Percentiles rank a stretch among this genome's conserved stretches.
Conservation (phyloP, 2,113 vertebrate species). For the Entomyzon cyanotis region DNA sequence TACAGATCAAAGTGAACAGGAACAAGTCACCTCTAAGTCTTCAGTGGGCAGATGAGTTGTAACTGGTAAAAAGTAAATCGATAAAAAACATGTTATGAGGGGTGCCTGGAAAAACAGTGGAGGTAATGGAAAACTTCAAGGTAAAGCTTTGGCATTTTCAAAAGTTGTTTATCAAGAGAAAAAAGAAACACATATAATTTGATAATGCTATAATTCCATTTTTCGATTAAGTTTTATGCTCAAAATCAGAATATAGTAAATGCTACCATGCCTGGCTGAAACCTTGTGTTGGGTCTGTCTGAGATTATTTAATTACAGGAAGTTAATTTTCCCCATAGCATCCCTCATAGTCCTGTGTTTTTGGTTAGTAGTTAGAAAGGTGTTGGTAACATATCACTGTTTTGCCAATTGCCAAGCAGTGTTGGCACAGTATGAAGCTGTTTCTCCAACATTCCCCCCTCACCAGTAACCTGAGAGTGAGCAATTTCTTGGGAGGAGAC, state of each 20-base stretch:
- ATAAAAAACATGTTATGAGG: background rate
- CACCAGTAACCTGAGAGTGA: background rate
- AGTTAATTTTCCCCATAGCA: background rate
- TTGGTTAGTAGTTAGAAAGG: background rate
- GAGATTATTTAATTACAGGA: background rate
- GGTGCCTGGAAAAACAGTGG: background rate
- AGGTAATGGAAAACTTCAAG: background rate
- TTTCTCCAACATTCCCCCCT: background rate
- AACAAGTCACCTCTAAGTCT: background rate
- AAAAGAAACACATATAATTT: background rate
- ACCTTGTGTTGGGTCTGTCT: background rate
- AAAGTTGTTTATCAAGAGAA: background rate
- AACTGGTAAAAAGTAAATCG: background rate
- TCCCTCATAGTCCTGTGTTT: accelerated
- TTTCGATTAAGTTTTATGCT: background rate
- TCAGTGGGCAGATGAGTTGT: background rate
- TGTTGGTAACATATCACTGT: background rate
- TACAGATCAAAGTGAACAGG: background rate
- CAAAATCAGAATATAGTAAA: background rate
- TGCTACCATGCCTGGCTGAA: background rate
- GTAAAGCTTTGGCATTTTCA: background rate
- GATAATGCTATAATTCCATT: background rate
- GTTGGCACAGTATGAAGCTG: background rate
- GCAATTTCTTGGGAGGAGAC: background rate
- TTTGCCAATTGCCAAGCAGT: background rate